Conservation (phyloP, 2,888 invertebrate species). For the Thecocarcelia acutangulata region DNA sequence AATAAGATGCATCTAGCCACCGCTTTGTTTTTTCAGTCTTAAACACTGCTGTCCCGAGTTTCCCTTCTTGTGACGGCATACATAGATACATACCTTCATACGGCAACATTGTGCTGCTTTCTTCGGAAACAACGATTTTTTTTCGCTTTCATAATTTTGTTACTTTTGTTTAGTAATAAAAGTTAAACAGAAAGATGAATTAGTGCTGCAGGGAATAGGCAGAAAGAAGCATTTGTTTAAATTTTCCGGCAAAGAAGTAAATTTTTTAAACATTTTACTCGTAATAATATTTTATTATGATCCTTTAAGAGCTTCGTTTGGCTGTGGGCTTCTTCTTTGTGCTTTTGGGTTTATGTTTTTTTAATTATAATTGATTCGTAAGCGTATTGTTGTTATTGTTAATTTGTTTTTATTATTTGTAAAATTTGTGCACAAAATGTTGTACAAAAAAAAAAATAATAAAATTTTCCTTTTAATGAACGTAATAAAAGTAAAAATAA, state of each 20-base stretch:
- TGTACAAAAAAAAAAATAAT: background rate
- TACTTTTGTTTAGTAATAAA: slow-evolving; percentile 9
- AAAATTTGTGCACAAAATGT: slow-evolving; percentile 12
- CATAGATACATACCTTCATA: no score
- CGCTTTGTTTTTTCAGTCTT: no score
- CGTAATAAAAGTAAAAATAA: background rate
- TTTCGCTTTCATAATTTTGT: background rate
- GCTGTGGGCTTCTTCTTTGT: background rate
- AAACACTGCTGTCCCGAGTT: no score
- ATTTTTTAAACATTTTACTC: background rate
- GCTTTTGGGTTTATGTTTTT: slow-evolving; percentile 9
- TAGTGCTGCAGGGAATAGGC: background rate
- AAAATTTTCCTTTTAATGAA: slow-evolving; percentile 31
- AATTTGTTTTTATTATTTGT: slow-evolving; percentile 22
- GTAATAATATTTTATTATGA: background rate
- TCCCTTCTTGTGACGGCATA: no score
- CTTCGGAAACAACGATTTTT: no score
- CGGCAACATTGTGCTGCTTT: no score
- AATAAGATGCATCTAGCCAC: background rate
- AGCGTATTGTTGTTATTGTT: slow-evolving; percentile 32
- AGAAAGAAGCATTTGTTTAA: background rate
- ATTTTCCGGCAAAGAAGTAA: slow-evolving; percentile 5
- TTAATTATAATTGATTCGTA: slow-evolving; percentile 43
- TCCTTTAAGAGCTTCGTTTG: no score
- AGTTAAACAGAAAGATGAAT: slow-evolving; percentile 31